phyloP scores from a whole-genome alignment of 2,113 vertebrate species.

The Chionodraco myersi region DNA sequence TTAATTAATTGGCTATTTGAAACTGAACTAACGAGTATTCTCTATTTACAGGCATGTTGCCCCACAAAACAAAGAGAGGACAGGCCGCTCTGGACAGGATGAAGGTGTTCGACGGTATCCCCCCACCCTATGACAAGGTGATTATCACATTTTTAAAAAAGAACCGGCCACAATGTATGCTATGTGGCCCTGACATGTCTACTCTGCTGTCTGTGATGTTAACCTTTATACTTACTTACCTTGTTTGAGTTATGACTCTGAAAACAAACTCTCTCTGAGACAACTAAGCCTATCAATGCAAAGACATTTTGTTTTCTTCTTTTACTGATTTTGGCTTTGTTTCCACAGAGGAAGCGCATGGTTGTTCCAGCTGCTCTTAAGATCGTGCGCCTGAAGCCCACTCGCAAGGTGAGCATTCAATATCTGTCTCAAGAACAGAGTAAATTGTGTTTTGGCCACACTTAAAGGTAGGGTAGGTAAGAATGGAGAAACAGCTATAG shows the following conservation, averaged over 20 bases:
- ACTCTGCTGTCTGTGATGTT: constrained; percentile 82
- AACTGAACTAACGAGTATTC: not conserved
- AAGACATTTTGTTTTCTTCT: not conserved
- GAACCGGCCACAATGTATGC: not conserved
- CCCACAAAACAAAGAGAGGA: constrained; percentile 94
- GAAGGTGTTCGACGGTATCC: constrained; percentile 94
- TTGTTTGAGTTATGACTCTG: constrained; percentile 86
- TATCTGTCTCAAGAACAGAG: not conserved
- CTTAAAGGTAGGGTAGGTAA: no score
- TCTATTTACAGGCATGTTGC: constrained; percentile 88
- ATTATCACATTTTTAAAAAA: not conserved
- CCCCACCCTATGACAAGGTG: constrained; percentile 93
- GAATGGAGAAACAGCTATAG: no score
- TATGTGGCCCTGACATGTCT: not conserved
- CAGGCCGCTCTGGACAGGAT: constrained; percentile 92
- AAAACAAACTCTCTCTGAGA: constrained; percentile 84
- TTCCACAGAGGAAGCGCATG: constrained; percentile 90
- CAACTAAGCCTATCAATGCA: not conserved
- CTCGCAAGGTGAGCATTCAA: constrained; percentile 86
- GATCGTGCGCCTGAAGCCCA: constrained; percentile 93
- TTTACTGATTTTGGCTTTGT: not conserved
- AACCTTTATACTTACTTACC: constrained; percentile 78
- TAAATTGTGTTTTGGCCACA: no score
- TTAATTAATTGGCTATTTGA: not conserved
- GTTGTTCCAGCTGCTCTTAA: constrained; percentile 93